Evolutionary conservation across 1,140 invertebrate genomes (phyloP), one percentile per base, ranked within the genome.

Genomic region (Rhizoglyphus robini): DNA sequence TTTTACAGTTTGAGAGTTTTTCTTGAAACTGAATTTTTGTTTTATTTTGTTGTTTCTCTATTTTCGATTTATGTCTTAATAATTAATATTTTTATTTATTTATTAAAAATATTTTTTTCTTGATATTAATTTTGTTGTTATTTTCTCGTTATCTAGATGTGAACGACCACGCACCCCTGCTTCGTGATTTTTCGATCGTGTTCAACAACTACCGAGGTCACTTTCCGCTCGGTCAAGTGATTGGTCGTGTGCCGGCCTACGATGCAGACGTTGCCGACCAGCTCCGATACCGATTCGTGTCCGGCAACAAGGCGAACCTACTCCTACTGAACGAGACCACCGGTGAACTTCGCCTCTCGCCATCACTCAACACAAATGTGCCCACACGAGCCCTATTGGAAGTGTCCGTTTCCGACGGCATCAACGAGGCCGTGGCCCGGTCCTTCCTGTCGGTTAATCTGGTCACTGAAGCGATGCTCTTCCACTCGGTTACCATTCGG

Each of bases 171-270:
- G 86, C 0, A 23, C 92, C 93, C 0, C 77, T 86, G 57, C 76
- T 96, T 48, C 85, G 89, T 70, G 90, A 96, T 74, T 97, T 96
- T 72, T 83, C 88, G 65, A 85, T 96, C 0, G 87, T 96, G 29
- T 95, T 96, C 75, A 97, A 98, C 75, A 97, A 97, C 73, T 96
- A 89, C 76, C 85, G 87, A 68, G 88, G 93, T 73, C 88, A 90
- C 71, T 97, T 97, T 75, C 92, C 92, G 0, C 84, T 84, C 4
- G 85, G 86, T 3, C 80, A 88, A 0, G 63, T 49, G 3, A 91
- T 98, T 71, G 93, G 93, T 2, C 81, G 82, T 66, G 87, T 97
- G 60, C 94, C 94, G 0, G 93, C 92, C 0, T 84, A 85, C 72
- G 94, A 98, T 78, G 90, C 90, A 20, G 94, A 98, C 78, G 89